Conservation (phyloP, 92 coral and sea anemone genomes). For the Epizoanthus ramosus region DNA sequence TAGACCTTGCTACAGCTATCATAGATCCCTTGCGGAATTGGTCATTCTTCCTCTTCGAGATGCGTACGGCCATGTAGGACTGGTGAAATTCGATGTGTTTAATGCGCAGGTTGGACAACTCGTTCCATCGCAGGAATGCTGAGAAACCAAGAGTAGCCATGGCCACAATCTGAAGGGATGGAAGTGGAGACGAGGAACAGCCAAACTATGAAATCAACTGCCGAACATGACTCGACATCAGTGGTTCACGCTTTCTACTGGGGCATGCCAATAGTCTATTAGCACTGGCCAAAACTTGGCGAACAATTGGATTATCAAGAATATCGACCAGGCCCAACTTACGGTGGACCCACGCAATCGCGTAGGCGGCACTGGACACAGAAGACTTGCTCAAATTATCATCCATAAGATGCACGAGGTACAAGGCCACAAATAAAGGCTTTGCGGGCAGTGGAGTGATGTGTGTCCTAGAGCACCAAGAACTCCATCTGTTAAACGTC, state of each 20-base stretch:
- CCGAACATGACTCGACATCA: slow-evolving; percentile 40
- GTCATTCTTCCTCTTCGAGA: no score
- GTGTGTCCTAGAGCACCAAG: slow-evolving; percentile 12
- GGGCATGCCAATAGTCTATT: slow-evolving; percentile 54
- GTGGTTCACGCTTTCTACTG: slow-evolving; percentile 44
- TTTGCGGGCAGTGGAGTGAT: slow-evolving; percentile 39
- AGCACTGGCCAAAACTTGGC: slow-evolving; percentile 49
- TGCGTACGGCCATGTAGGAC: slow-evolving; percentile 32
- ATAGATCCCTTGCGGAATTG: no score
- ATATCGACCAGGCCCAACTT: slow-evolving; percentile 41
- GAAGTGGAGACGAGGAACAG: slow-evolving; percentile 32
- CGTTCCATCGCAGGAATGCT: slow-evolving; percentile 58
- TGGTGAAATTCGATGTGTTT: slow-evolving; percentile 19
- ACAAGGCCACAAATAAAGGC: slow-evolving; percentile 43
- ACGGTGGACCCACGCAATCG: slow-evolving; percentile 54
- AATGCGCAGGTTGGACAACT: slow-evolving; percentile 35
- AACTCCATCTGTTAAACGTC: slow-evolving; percentile 46
- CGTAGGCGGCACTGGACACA: slow-evolving; percentile 44
- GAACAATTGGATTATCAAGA: slow-evolving; percentile 38
- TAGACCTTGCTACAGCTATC: no score
- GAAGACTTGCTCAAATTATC: slow-evolving; percentile 38
- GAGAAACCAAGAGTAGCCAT: slow-evolving; percentile 53
- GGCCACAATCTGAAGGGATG: slow-evolving; percentile 46
- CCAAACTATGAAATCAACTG: slow-evolving; percentile 47
- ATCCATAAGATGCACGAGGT: slow-evolving; percentile 43